A percentile compares a stretch with the other conserved stretches of the same genome.
Evolutionary conservation across 2,113 vertebrate species (phyloP).

Genomic region (Damaliscus lunatus): DNA sequence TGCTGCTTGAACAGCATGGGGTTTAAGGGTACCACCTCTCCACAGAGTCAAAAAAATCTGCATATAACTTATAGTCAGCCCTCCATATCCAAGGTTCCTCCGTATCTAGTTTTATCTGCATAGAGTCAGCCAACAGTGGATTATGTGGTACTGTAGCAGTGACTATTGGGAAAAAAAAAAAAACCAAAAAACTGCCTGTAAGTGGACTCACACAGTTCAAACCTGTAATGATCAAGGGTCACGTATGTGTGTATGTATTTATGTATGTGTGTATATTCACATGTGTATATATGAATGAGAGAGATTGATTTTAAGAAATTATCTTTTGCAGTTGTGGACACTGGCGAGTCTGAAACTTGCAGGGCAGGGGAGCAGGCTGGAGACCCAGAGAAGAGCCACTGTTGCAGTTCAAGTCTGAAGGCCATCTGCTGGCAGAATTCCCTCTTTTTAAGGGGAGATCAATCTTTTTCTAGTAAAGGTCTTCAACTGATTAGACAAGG

Average conservation of each 20-base stretch:
- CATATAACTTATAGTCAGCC: rapidly evolving
- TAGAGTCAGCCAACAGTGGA: too few relatives aligned
- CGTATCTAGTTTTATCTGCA: background rate
- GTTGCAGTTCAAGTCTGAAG: background rate
- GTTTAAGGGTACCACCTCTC: background rate
- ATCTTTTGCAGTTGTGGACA: background rate
- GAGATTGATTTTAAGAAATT: background rate
- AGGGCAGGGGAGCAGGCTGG: background rate
- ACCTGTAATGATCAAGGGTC: background rate
- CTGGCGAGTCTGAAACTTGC: background rate
- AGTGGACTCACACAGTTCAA: background rate
- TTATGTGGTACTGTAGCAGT: background rate
- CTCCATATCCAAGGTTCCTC: background rate
- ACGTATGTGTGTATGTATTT: background rate
- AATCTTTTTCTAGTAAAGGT: background rate
- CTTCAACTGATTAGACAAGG: background rate
- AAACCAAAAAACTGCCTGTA: background rate
- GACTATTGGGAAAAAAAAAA: background rate
- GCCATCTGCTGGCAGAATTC: background rate
- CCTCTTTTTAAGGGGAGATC: background rate
- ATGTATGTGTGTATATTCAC: background rate
- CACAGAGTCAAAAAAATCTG: background rate
- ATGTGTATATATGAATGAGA: background rate
- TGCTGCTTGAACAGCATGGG: background rate
- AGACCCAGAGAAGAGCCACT: background rate